Evolutionary conservation across 2,113 vertebrate species (phyloP), one percentile per base, ranked within the genome.

Genomic region (Megaleporinus macrocephalus): DNA sequence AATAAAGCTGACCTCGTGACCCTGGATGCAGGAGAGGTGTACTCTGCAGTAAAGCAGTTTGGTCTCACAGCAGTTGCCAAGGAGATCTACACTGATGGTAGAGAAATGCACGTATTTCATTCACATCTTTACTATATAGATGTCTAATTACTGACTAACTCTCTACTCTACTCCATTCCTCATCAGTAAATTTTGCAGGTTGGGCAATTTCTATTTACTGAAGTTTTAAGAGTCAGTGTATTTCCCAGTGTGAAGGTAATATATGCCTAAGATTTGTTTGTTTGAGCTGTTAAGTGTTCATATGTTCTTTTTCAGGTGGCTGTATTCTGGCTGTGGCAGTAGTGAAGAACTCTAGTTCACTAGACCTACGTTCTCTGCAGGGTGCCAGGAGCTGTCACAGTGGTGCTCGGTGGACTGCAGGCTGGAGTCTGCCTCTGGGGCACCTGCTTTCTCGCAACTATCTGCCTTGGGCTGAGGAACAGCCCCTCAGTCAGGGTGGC

Each of bases 341-440:
- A 86, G 95, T 95, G 85, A 95, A 61, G 70, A 93, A 93, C 89
- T 89, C 86, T 84, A 89, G 83, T 41, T 73, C 88, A 76, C 75
- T 96, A 87, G 88, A 94, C 66, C 87, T 97, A 29, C 90, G 83
- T 33, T 93, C 90, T 26, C 90, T 97, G 14, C 88, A 63, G 81
- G 95, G 95, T 55, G 85, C 16, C 3, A 94, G 90, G 80, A 97
- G 95, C 86, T 97, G 96, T 85, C 96, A 97, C 90, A 95, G 86
- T 4, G 96, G 95, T 57, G 93, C 93, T 53, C 92, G 94, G 1
- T 96, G 96, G 95, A 97, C 96, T 0, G 92, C 95, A 0, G 96
- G 96, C 78, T 97, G 96, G 96, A 97, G 95, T 85, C 92, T 97
- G 24, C 96, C 96, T 0, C 85, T 97, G 14, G 95, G 96, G 68